Conservation (phyloP, 2,113 vertebrate genomes). For the Ardeotis arabs region DNA sequence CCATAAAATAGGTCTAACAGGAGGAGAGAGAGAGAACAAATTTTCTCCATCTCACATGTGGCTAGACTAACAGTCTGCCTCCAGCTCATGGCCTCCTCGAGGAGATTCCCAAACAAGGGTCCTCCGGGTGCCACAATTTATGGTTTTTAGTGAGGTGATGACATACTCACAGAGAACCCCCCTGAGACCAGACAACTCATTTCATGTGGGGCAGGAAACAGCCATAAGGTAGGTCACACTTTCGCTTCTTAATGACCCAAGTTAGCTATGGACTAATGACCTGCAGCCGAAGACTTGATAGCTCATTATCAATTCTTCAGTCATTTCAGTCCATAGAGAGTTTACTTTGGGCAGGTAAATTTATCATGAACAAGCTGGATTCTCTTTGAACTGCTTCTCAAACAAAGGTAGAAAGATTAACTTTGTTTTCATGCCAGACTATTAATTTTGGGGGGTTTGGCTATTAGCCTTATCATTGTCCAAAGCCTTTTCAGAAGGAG, state of each 20-base stretch:
- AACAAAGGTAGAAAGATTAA: background rate
- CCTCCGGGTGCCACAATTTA: background rate
- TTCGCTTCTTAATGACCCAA: background rate
- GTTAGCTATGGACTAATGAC: background rate
- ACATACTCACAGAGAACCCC: background rate
- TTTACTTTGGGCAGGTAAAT: background rate
- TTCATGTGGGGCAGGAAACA: background rate
- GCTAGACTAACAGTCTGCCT: background rate
- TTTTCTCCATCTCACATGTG: background rate
- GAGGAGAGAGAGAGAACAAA: background rate
- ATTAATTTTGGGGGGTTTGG: background rate
- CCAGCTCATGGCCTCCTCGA: background rate
- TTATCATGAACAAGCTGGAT: background rate
- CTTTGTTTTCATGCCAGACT: background rate
- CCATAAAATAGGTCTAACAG: background rate
- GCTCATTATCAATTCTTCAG: background rate
- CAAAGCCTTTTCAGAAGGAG: background rate
- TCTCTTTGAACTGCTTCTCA: background rate
- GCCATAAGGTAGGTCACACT: background rate
- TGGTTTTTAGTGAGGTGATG: background rate
- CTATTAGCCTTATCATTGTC: background rate
- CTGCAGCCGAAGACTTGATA: background rate
- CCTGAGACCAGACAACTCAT: background rate
- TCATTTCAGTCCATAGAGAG: background rate
- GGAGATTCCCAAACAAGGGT: background rate